phyloP scores from a whole-genome alignment of 2,113 vertebrate genomes.

The Planiliza haematocheilus region DNA sequence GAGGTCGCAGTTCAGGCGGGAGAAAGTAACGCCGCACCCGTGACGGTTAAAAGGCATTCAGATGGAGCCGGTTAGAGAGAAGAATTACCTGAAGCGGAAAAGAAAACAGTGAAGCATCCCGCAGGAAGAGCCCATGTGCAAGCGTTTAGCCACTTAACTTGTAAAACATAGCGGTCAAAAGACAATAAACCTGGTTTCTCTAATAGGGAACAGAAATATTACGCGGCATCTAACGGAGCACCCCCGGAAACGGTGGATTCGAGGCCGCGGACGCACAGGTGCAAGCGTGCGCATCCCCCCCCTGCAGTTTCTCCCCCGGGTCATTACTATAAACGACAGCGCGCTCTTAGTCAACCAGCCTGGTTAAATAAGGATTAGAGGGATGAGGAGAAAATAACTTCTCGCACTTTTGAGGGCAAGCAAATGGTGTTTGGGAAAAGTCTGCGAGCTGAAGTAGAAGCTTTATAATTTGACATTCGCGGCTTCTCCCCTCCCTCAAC shows the following conservation, averaged over 20 bases:
- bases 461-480: constrained; percentile 53
- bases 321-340: constrained; percentile 67
- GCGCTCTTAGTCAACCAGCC: constrained; percentile 61
- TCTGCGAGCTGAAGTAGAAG: constrained; percentile 38
- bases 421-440: constrained; percentile 69
- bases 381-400: constrained; percentile 66
- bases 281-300: constrained; percentile 25
- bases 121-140: too few species aligned
- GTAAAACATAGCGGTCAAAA: not conserved
- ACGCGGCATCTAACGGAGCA: too few species aligned
- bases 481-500: not conserved
- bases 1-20: constrained; percentile 44
- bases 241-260: too few species aligned
- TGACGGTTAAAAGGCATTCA: too few species aligned
- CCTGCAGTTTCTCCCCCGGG: constrained; percentile 40
- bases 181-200: not conserved
- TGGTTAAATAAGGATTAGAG: constrained; percentile 75
- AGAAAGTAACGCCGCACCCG: constrained; percentile 16
- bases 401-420: constrained; percentile 70
- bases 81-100: too few species aligned
- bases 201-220: too few species aligned
- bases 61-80: too few species aligned
- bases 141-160: not conserved
- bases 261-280: constrained; percentile 57
- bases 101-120: too few species aligned